Evolutionary conservation across 2,888 invertebrate genomes (phyloP).

Genomic region (Ptycholaimellus sp.): DNA sequence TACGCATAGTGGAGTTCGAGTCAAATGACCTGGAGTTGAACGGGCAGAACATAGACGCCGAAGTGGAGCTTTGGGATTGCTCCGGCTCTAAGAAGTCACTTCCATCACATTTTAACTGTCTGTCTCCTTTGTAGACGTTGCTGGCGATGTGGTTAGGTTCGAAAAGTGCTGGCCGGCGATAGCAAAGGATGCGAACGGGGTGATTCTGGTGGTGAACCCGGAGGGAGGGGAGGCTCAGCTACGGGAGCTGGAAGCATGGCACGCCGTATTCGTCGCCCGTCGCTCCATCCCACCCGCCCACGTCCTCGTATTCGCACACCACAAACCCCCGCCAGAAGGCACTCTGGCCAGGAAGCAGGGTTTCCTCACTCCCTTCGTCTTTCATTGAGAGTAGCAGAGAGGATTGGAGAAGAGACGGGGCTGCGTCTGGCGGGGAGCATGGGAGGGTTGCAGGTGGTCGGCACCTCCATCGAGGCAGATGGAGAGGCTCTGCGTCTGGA

Average conservation of each 20-base stretch:
- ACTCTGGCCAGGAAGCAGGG: too few relatives aligned
- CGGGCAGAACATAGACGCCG: constrained; percentile 37
- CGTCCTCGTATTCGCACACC: constrained; percentile 39
- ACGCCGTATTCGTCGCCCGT: constrained; percentile 43
- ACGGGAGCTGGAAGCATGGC: constrained; percentile 39
- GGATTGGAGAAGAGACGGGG: too few relatives aligned
- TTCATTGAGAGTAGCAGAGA: too few relatives aligned
- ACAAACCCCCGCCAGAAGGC: constrained; percentile 19
- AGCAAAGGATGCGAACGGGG: constrained; percentile 42
- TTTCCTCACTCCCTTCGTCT: too few relatives aligned
- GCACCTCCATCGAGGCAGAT: constrained; percentile 25
- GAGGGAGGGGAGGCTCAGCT: constrained; percentile 34
- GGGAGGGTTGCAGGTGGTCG: constrained; percentile 8
- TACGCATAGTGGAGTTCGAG: constrained; percentile 51
- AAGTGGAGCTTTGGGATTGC: constrained; percentile 53
- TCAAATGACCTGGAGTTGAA: constrained; percentile 38
- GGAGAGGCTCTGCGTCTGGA: constrained; percentile 21
- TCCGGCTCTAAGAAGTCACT: constrained; percentile 48
- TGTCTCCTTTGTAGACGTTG: constrained; percentile 8
- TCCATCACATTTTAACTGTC: neutral
- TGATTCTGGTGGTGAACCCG: constrained; percentile 44
- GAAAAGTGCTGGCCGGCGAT: constrained; percentile 53
- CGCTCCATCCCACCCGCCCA: constrained; percentile 41
- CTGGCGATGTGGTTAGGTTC: constrained; percentile 36
- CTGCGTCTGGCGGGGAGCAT: neutral